A percentile compares a stretch with the other conserved stretches of the same genome.
These are phyloP conservation scores for Apostichopus parvimensis DNA, from an alignment of 35 echinoderm and acorn worm species.

Conservation along the genomic window DNA sequence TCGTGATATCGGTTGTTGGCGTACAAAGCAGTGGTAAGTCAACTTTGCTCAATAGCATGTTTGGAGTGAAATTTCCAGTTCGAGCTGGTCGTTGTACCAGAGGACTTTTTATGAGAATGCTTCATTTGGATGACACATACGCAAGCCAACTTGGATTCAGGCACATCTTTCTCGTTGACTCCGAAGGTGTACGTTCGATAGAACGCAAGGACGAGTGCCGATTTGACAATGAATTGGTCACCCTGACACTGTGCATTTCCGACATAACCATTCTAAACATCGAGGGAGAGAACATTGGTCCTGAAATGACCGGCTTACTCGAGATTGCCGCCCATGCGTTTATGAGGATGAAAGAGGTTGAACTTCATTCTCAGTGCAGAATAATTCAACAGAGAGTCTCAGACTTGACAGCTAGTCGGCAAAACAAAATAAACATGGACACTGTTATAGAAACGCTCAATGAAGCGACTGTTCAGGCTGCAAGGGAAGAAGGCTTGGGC, in stretches of 20 bases:
- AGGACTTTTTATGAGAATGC: background rate
- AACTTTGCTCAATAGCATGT: slow-evolving; percentile 36
- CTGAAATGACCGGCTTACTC: background rate
- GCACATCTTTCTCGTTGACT: no score
- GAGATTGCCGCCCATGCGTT: slow-evolving; percentile 29
- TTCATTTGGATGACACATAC: background rate
- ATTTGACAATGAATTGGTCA: slow-evolving; percentile 20
- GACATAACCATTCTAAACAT: slow-evolving; percentile 31
- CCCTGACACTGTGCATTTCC: slow-evolving; percentile 3
- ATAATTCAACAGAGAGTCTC: slow-evolving; percentile 27
- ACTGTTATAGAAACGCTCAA: background rate
- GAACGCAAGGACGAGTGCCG: no score
- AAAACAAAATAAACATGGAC: background rate
- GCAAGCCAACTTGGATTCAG: no score
- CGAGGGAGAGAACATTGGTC: slow-evolving; percentile 1
- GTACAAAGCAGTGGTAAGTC: slow-evolving; percentile 39
- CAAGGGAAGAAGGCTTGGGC: slow-evolving; percentile 11
- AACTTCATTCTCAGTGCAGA: slow-evolving; percentile 2
- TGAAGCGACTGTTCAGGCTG: slow-evolving; percentile 2
- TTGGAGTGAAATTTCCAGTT: slow-evolving; percentile 37
- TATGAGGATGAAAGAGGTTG: slow-evolving; percentile 22
- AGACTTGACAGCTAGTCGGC: slow-evolving; percentile 1
- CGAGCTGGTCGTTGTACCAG: slow-evolving; percentile 13
- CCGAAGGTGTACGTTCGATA: no score
- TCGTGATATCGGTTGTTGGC: background rate